Conservation (phyloP, 2,888 invertebrate genomes). For the Cancer borealis region DNA sequence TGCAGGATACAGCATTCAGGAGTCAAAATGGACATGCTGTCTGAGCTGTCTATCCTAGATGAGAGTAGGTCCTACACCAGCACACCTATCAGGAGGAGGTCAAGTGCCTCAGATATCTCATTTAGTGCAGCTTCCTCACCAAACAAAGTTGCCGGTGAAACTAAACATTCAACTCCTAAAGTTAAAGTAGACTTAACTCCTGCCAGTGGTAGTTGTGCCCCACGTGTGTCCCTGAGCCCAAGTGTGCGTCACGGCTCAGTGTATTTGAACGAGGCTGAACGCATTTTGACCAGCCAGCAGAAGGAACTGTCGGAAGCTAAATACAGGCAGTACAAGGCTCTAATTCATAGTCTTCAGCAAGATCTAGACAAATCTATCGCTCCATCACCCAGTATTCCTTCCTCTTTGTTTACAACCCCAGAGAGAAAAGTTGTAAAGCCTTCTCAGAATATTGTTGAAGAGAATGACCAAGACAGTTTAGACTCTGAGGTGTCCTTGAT, state of each 20-base stretch:
- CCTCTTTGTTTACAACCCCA: constrained; percentile 68
- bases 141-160: neutral
- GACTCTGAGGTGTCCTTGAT: constrained; percentile 35
- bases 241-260: constrained; percentile 34
- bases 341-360: constrained; percentile 68
- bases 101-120: constrained; percentile 33
- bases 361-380: constrained; percentile 57
- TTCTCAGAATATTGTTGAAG: neutral
- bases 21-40: neutral
- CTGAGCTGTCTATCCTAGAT: constrained; percentile 66
- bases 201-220: neutral
- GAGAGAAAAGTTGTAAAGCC: constrained; percentile 23
- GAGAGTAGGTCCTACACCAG: constrained; percentile 56
- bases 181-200: neutral
- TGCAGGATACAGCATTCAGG: neutral
- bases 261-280: constrained; percentile 62
- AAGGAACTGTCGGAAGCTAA: constrained; percentile 62
- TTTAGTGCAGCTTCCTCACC: constrained; percentile 8
- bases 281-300: constrained; percentile 64
- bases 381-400: constrained; percentile 68
- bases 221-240: neutral
- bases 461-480: neutral
- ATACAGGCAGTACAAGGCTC: constrained; percentile 64
- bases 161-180: neutral
- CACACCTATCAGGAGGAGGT: constrained; percentile 44